Evolutionary conservation across 2,113 vertebrate species (phyloP), one percentile per base, ranked within the genome.

Genomic region (Tringa solitaria): DNA sequence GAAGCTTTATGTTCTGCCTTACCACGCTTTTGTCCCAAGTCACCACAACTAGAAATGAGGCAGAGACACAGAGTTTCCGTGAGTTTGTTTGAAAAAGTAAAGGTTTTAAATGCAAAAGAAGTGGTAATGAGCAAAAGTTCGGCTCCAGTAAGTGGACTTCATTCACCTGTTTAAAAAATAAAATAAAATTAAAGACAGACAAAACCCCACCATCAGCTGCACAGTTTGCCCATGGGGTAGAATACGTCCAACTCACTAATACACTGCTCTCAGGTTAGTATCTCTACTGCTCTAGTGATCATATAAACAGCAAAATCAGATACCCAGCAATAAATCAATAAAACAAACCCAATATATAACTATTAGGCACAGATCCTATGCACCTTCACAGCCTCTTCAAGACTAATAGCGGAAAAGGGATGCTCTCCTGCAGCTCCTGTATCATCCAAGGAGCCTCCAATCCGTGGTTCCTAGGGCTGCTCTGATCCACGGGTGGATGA

Each of bases 401-500:
- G 54, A 28, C 56, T 39, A 61, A 27, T 2, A 4, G 13, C 33
- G 23, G 63, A 45, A 77, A 48, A 67, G 7, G 21, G 27, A 50
- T 70, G 10, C 8, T 39, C 8, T 75, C 39, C 78, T 79, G 24
- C 33, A 79, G 23, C 8, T 17, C 32, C 23, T 56, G 26, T 15
- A 12, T 45, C 48, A 81, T 78, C 46, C 46, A n/a, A 12, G 53
- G 17, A 32, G 33, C 26, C 50, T 68, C 43, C 4, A 14, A 27
- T 35, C 26, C 57, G 41, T 35, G 10, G 8, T 63, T 89, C 56
- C 1, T 6, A 33, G 32, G 8, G 22, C 12, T 74, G 45, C 35
- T 80, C 17, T 45, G 33, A 57, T 64, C 50, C 50, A 32, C 0
- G 0, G 50, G n/a, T 0, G 0, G 50, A 33, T n/a, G 64, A 64